phyloP scores from a whole-genome alignment of 1,140 invertebrate genomes.

The Stegodyphus dumicola region DNA sequence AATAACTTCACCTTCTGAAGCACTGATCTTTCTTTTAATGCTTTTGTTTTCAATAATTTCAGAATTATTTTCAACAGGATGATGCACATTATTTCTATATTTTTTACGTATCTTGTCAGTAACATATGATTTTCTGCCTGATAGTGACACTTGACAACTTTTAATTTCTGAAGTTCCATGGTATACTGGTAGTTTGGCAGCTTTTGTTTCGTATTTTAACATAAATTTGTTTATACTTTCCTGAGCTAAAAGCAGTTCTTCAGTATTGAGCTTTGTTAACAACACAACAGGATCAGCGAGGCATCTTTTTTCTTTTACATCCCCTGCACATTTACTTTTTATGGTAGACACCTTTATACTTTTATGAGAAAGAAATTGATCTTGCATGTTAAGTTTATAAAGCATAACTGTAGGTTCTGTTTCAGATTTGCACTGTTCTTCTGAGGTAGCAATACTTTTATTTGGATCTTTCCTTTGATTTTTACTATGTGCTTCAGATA shows the following conservation, averaged over 20 bases:
- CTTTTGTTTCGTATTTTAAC: background rate
- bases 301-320: background rate
- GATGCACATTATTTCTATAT: conserved; percentile 27
- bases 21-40: background rate
- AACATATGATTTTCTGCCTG: background rate
- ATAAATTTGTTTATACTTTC: background rate
- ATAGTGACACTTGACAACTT: background rate
- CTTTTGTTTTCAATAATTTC: conserved; percentile 15
- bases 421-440: background rate
- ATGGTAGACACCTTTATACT: conserved; percentile 56
- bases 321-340: background rate
- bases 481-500: conserved; percentile 28
- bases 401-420: conserved; percentile 40
- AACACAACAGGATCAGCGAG: too few species aligned
- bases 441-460: background rate
- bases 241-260: too few species aligned
- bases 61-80: conserved; percentile 19
- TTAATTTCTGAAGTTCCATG: conserved; percentile 11
- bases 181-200: background rate
- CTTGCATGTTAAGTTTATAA: conserved; percentile 50
- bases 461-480: conserved; percentile 22
- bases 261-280: too few species aligned
- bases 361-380: conserved; percentile 55
- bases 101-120: conserved; percentile 17
- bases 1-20: conserved; percentile 6